phyloP scores from a whole-genome alignment of 2,797 vertebrate species.

The Microchirus variegatus region DNA sequence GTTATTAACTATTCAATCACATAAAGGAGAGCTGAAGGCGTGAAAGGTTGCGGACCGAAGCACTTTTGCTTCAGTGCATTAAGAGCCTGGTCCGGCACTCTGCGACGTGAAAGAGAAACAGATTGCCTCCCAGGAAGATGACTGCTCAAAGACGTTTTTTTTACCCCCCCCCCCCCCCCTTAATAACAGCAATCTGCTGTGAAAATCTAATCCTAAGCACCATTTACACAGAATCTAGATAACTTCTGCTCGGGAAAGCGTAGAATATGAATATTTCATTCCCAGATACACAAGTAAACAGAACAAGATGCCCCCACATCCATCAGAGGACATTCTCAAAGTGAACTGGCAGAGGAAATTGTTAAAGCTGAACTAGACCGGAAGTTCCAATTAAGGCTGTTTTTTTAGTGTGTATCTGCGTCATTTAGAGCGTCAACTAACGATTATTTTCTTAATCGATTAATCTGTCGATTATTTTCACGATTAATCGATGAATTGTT shows the following conservation, averaged over 20 bases:
- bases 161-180: too few species aligned
- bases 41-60: constrained; percentile 86
- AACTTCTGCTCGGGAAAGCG: constrained; percentile 84
- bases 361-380: too few species aligned
- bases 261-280: constrained; percentile 86
- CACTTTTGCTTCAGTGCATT: constrained; percentile 87
- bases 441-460: too few species aligned
- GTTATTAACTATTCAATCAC: constrained; percentile 88
- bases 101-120: constrained; percentile 81
- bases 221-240: constrained; percentile 84
- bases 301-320: constrained; percentile 68
- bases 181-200: constrained; percentile 87
- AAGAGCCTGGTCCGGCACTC: constrained; percentile 80
- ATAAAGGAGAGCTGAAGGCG: constrained; percentile 83
- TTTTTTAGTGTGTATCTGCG: too few species aligned
- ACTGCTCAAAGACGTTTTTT: constrained; percentile 76
- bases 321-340: constrained; percentile 69
- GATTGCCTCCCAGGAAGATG: constrained; percentile 86
- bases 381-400: too few species aligned
- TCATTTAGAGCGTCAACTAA: too few species aligned
- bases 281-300: constrained; percentile 84
- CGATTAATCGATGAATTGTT: too few species aligned
- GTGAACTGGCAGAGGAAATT: constrained; percentile 76
- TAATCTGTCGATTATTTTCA: too few species aligned
- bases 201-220: constrained; percentile 87